Conservation (phyloP, 2,797 vertebrate species). For the Phoxinus dragarum region DNA sequence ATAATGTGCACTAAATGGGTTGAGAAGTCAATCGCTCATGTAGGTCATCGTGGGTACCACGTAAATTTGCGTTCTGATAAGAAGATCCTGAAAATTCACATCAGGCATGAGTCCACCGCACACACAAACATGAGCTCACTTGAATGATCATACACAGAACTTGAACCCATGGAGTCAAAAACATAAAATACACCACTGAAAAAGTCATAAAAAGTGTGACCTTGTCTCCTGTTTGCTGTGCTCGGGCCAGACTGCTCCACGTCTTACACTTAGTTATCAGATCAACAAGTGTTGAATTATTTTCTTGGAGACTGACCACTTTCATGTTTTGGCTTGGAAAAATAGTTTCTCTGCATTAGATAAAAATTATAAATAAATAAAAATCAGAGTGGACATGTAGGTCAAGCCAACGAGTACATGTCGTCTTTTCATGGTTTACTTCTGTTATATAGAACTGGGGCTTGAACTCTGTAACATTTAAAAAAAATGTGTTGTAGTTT, state of each 20-base stretch:
- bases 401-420: conserved; percentile 10
- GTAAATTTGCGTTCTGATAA: background rate
- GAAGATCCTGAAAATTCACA: background rate
- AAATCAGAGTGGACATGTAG: background rate
- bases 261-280: conserved; percentile 55
- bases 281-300: conserved; percentile 69
- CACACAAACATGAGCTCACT: conserved; percentile 31
- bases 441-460: background rate
- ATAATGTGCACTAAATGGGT: background rate
- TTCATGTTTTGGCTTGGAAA: conserved; percentile 31
- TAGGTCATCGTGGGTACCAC: background rate
- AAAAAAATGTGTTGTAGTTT: background rate
- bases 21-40: background rate
- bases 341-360: conserved; percentile 28
- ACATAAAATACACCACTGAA: conserved; percentile 10
- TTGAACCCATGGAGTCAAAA: conserved; percentile 42
- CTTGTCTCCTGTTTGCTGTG: conserved; percentile 44
- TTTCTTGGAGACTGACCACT: conserved; percentile 46
- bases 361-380: background rate
- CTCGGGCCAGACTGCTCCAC: conserved; percentile 11
- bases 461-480: background rate
- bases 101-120: background rate
- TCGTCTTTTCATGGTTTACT: background rate
- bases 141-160: background rate
- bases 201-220: conserved; percentile 47